Base-by-base conservation (phyloP, 92 coral and sea anemone species). In the Actinostola sp. region DNA sequence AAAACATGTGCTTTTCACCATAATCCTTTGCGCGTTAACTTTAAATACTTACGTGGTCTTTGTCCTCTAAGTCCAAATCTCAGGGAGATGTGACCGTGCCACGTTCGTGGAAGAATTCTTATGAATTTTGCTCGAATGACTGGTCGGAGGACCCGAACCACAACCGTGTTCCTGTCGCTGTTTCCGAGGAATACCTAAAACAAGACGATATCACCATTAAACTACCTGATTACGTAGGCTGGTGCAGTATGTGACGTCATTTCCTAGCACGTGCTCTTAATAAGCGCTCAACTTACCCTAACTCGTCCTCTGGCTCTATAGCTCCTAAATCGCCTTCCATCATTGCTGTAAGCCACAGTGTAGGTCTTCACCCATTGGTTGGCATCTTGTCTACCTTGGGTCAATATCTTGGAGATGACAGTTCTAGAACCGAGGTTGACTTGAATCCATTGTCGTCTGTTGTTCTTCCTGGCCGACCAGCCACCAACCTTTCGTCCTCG, bases 151-250 rank as follows among this genome's bases (percentile, higher is more conserved):
- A n/a, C 58, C 33, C 85, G 96, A 29, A 83, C 74, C n/a, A 89
- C 96, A 20, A 89, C 72, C 32, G 89, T 86, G 82, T 89, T 82
- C 32, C 89, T 79, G 51, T 89, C 96, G 70, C 88, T 86, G 54
- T 82, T 86, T 31, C 86, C 96, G 23, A 83, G 86, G 89, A 89
- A 89, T 48, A 89, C 84, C 96, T 89, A 56, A 66, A 19, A 26
- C 25, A 8, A 50, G 11, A 36, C 11, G 6, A 11, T 36, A 36
- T 36, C 42, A 11, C 42, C n/a, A n/a, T 4, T 36, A 36, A 36
- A 11, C 11, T 36, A 36, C 11, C 11, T 36, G 6, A 11, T 36
- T 36, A 4, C 11, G 42, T 4, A 36, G 42, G 4, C 11, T 4
- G 42, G 4, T 36, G 42, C 42, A 36, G n/a, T n/a, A n/a, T n/a